Base-by-base conservation (phyloP, 2,797 vertebrate genomes). In the Danio aesculapii region DNA sequence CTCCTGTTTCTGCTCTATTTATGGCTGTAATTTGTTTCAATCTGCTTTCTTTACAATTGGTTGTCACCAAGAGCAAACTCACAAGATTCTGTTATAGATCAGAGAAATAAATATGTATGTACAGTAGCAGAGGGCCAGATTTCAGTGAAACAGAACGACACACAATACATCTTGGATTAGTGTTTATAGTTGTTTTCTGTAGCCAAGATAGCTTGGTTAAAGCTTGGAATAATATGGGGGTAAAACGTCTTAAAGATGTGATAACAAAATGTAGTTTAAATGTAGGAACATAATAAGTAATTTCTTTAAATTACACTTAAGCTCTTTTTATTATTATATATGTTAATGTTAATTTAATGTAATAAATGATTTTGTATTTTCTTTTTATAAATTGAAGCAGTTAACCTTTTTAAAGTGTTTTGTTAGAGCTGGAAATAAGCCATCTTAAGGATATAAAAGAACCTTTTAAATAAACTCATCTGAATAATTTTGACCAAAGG, bases 21-120 rank as follows among this genome's bases (percentile, higher is more conserved):
- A 83, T 63, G 53, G 68, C 64, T 70, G 57, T 70, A 50, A 80
- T 83, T 75, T 69, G 71, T 83, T 83, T 79, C 50, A 75, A 71
- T 83, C 21, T 70, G 59, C 47, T 63, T 62, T 50, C 39, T 72
- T 63, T 77, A 70, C 72, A 74, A 61, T 62, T 63, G 61, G 16
- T 43, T 58, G 69, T 69, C 49, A 50, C 67, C 66, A 58, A 49
- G 44, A 64, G 19, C 50, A 59, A 58, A 73, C 69, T 83, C 61
- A 59, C 6, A 59, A 74, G 83, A 81, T 66, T 80, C 8, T 63
- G 58, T 75, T 66, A 75, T 72, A 81, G 78, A 84, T 84, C 78
- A 72, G 58, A 46, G 21, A 75, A 70, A 55, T 74, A 71, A 70
- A 72, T 66, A 59, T 79, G 66, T 41, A 55, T 75, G 57, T n/a